Base-by-base conservation (phyloP, 1,140 invertebrate species). In the Ostrea denselamellosa region DNA sequence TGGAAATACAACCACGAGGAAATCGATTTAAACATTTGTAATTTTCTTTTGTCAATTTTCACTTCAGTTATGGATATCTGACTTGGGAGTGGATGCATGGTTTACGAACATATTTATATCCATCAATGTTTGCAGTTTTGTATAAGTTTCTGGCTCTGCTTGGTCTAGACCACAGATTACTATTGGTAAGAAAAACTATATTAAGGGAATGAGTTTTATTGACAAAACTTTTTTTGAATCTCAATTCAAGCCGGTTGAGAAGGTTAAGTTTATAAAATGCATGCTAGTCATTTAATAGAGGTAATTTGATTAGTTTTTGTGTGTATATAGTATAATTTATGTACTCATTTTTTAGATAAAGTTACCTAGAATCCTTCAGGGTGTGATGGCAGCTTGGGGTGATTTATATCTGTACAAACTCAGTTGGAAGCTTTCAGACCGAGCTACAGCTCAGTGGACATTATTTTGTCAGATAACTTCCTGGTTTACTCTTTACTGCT, bases 81-180 rank as follows among this genome's bases (percentile, higher is more conserved):
- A 98, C 98, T 9, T 99, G 98, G 98, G 98, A 99, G 95, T 99
- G 98, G 98, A 95, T 94, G 17, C 93, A 96, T 90, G 97, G 97
- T 22, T 96, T 99, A 77, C 96, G 98, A 88, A 98, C 97, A 93
- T 98, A 97, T 92, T 91, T 97, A 2, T 98, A 98, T 94, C 97
- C 98, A 3, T 95, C 96, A 88, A 83, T 97, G 0, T 96, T 98
- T 90, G 96, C 97, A 56, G 92, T 94, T 12, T 85, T 97, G 0
- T 98, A 97, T 91, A 96, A 96, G 89, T 22, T 96, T 51, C 93
- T 97, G 9, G 95, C 96, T 53, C 91, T 96, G 51, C 94, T 97
- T 52, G 94, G 96, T 81, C 93, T 97, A 89, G 97, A 97, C 93
- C 95, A 95, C 89, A 95, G 96, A 9, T 91, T 96, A 88, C 91